Evolutionary conservation across 2,888 invertebrate species (phyloP).

Genomic region (Melanophora roralis): DNA sequence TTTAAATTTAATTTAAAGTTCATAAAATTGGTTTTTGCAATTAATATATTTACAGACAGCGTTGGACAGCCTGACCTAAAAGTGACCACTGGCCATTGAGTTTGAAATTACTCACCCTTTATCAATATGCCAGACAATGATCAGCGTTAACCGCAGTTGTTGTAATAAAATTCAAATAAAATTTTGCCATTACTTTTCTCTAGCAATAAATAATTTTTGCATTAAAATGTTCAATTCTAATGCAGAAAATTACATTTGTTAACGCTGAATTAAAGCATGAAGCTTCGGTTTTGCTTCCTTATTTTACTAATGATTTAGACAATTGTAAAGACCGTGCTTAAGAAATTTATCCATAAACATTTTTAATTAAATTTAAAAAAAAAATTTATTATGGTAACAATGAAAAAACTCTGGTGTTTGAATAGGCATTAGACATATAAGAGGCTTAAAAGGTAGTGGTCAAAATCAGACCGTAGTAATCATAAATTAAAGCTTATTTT

Average conservation of each 20-base stretch:
- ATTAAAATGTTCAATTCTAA: slow-evolving; percentile 3
- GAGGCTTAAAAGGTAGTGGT: too few species aligned
- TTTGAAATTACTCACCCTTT: not conserved
- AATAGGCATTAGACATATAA: not conserved
- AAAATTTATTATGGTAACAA: slow-evolving; percentile 4
- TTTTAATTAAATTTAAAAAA: slow-evolving; percentile 3
- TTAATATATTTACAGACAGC: too few species aligned
- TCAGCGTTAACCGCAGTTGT: not conserved
- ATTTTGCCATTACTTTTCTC: not conserved
- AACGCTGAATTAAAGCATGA: slow-evolving; percentile 1
- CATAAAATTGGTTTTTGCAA: too few species aligned
- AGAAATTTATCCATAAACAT: not conserved
- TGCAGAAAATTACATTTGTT: not conserved
- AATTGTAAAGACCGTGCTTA: not conserved
- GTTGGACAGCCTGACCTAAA: too few species aligned
- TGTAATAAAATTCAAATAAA: not conserved
- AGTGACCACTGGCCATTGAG: too few species aligned
- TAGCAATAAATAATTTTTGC: not conserved
- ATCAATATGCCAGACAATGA: not conserved
- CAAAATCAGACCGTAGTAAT: too few species aligned
- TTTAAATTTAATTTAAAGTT: too few species aligned
- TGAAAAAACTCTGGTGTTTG: slow-evolving; percentile 20
- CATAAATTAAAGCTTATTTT: too few species aligned
- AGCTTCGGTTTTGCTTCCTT: not conserved
- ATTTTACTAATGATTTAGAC: not conserved